Conservation (phyloP, 2,888 invertebrate genomes). For the Limnephilus lunatus region DNA sequence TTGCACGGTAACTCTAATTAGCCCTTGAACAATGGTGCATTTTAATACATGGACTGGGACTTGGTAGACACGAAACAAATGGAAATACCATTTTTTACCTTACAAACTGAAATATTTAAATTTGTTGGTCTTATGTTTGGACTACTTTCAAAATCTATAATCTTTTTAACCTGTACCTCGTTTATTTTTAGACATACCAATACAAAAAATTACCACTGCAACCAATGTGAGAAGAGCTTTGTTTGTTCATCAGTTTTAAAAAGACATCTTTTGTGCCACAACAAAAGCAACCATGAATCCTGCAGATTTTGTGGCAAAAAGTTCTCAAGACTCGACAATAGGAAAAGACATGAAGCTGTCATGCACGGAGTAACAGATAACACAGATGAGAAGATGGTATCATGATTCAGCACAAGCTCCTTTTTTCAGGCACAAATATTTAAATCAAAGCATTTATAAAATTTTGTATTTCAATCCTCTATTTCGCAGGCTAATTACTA, state of each 20-base stretch:
- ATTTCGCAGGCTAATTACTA: too few relatives aligned
- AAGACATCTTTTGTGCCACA: slow-evolving; percentile 62
- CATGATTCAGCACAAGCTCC: not conserved
- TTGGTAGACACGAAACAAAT: not conserved
- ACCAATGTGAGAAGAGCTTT: slow-evolving; percentile 63
- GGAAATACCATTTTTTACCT: not conserved
- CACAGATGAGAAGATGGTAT: slow-evolving; percentile 15
- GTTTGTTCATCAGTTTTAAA: slow-evolving; percentile 60
- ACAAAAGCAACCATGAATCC: slow-evolving; percentile 56
- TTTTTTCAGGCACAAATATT: not conserved
- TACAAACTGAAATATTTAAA: not conserved
- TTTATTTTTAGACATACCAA: slow-evolving; percentile 63
- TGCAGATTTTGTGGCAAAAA: slow-evolving; percentile 64
- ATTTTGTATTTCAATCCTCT: too few relatives aligned
- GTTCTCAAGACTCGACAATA: slow-evolving; percentile 63
- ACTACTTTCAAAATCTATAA: too few relatives aligned
- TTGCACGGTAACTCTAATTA: not conserved
- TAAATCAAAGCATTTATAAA: too few relatives aligned
- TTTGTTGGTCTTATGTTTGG: not conserved
- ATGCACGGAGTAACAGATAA: slow-evolving; percentile 62
- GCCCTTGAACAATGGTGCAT: not conserved
- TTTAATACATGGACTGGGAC: not conserved
- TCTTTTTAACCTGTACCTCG: not conserved
- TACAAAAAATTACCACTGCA: slow-evolving; percentile 64
- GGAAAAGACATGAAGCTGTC: slow-evolving; percentile 63